Base-by-base conservation (phyloP, 2,113 vertebrate species). In the Xiphias gladius region DNA sequence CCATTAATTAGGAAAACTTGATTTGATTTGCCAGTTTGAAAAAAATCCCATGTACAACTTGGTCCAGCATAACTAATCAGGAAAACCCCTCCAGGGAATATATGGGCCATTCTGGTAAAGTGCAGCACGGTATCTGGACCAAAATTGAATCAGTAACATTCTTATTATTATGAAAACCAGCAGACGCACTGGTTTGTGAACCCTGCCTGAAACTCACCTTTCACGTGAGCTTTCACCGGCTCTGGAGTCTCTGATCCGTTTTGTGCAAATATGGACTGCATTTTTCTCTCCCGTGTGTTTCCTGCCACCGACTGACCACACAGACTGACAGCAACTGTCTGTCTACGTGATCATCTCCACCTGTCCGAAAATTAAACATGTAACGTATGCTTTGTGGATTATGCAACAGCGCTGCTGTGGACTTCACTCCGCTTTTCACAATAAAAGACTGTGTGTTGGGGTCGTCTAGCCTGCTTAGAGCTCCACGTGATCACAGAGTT, bases 201-300 rank as follows among this genome's bases (percentile, higher is more conserved):
- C 26, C 24, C 17, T 4, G 16, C 35, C 48, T 54, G 22, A 37
- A 8, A 59, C 74, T 82, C 39, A 93, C 93, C 93, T 82, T 24
- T 79, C 2, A 94, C 88, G 1, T 83, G 8, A 2, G 93, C 91
- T 39, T 48, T 79, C 62, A 94, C 85, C 2, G 90, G 90, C 54
- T 93, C 92, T 0, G 81, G 82, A 6, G 93, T 93, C 32, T 94
- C 93, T 0, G 14, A 2, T 3, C 89, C 92, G 1, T 94, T 92
- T 19, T 39, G 83, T 1, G 37, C 69, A 19, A 92, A 83, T 16
- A 94, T 63, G 0, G 76, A 19, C 72, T 90, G 84, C 93, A 94
- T 94, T 61, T 67, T 72, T 39, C 10, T 9, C 0, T 26, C 5
- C 46, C 37, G 50, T 1, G 3, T 37, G 0, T n/a, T 0, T 68